Conservation (phyloP, 2,113 vertebrate species). For the Callipepla squamata region DNA sequence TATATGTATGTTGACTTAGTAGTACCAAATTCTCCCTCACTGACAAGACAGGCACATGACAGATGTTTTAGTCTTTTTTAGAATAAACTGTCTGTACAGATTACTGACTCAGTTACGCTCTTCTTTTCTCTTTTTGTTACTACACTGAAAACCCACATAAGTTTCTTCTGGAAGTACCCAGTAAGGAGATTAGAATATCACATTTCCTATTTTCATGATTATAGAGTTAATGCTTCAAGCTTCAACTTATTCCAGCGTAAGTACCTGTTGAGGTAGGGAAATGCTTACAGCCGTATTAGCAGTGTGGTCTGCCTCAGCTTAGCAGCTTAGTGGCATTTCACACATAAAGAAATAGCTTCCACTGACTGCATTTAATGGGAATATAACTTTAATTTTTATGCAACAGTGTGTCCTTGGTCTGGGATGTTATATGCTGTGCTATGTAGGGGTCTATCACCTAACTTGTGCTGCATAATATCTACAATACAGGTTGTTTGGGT, state of each 20-base stretch:
- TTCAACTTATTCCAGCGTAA: not conserved
- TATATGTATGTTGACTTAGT: not conserved
- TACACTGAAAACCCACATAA: not conserved
- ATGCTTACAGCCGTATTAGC: not conserved
- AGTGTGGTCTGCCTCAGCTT: not conserved
- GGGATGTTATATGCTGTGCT: not conserved
- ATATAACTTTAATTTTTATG: not conserved
- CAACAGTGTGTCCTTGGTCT: not conserved
- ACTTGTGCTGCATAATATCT: not conserved
- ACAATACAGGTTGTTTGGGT: not conserved
- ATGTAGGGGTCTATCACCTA: not conserved
- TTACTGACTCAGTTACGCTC: not conserved
- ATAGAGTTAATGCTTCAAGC: not conserved
- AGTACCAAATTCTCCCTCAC: not conserved
- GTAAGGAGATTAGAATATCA: not conserved
- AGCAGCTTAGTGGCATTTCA: not conserved
- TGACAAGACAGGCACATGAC: not conserved
- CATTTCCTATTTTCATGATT: slow-evolving; percentile 8
- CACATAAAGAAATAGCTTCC: not conserved
- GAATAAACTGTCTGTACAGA: not conserved
- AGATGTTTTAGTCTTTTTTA: not conserved
- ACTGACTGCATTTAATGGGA: not conserved
- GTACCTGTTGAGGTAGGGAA: not conserved
- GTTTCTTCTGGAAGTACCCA: not conserved
- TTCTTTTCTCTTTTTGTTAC: not conserved